Conservation (phyloP, 2,888 invertebrate species). For the Pristionchus japonicus region DNA sequence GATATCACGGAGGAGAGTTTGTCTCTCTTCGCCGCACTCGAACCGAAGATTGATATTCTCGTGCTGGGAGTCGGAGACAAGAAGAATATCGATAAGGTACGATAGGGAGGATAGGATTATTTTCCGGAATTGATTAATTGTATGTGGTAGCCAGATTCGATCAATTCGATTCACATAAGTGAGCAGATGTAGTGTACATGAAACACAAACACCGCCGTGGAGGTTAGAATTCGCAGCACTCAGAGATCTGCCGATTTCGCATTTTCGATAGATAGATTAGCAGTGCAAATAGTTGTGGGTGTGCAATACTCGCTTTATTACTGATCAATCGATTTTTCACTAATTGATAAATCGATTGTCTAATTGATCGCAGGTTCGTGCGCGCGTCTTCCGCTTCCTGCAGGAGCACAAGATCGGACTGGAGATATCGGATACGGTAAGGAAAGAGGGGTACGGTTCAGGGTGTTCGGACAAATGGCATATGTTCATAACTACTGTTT, state of each 20-base stretch:
- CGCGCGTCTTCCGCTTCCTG: constrained; percentile 68
- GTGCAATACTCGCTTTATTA: too few species aligned
- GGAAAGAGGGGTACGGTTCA: background rate
- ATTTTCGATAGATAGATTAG: too few species aligned
- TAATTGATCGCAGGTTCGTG: constrained; percentile 55
- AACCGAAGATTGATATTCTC: constrained; percentile 84
- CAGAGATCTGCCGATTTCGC: too few species aligned
- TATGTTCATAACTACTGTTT: background rate
- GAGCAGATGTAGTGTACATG: too few species aligned
- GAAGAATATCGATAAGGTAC: constrained; percentile 68
- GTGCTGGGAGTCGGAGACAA: constrained; percentile 75
- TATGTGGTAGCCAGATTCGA: too few species aligned
- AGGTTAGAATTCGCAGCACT: too few species aligned
- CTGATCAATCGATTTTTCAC: too few species aligned
- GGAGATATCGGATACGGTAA: constrained; percentile 85
- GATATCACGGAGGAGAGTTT: constrained; percentile 86
- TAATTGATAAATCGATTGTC: too few species aligned
- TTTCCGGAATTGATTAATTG: too few species aligned
- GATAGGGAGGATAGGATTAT: background rate
- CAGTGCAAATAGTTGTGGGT: too few species aligned
- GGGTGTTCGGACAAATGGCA: background rate
- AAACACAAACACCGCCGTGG: too few species aligned
- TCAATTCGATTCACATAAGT: too few species aligned
- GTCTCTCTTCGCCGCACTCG: constrained; percentile 85
- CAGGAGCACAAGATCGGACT: constrained; percentile 81